These are phyloP conservation scores for Onthophagus taurus DNA, from an alignment of 1,140 invertebrate genomes.

Conservation along the genomic window DNA sequence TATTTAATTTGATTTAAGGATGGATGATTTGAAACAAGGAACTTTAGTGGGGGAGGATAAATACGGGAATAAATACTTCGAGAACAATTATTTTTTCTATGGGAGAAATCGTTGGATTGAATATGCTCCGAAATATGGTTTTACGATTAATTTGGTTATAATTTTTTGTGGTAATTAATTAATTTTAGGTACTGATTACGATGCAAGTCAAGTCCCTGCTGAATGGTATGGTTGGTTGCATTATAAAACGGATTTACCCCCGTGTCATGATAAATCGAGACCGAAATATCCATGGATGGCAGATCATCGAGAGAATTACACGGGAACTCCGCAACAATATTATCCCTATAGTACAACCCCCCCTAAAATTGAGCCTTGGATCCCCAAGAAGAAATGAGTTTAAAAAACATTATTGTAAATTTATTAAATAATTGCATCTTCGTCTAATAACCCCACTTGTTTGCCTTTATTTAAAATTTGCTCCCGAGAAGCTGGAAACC, in stretches of 20 bases:
- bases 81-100: conserved; percentile 84
- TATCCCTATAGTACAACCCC: conserved; percentile 81
- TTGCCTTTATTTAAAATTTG: conserved; percentile 13
- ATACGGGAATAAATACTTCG: conserved; percentile 94
- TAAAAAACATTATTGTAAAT: no score
- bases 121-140: conserved; percentile 60
- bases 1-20: conserved; percentile 45
- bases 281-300: conserved; percentile 80
- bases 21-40: conserved; percentile 81
- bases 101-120: conserved; percentile 91
- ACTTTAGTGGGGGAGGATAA: conserved; percentile 85
- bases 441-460: no score
- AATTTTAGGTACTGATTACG: conserved; percentile 67
- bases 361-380: conserved; percentile 80
- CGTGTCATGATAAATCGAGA: conserved; percentile 57
- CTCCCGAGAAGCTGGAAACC: conserved; percentile 17
- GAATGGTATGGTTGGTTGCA: conserved; percentile 88
- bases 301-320: conserved; percentile 73
- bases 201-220: conserved; percentile 84
- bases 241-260: conserved; percentile 73
- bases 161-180: conserved; percentile 2
- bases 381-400: no score
- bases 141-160: conserved; percentile 27
- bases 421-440: no score
- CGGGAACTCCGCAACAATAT: conserved; percentile 71